Evolutionary conservation across 2,888 invertebrate species (phyloP), one percentile per base, ranked within the genome.

Genomic region (Drosophila maculinotata): DNA sequence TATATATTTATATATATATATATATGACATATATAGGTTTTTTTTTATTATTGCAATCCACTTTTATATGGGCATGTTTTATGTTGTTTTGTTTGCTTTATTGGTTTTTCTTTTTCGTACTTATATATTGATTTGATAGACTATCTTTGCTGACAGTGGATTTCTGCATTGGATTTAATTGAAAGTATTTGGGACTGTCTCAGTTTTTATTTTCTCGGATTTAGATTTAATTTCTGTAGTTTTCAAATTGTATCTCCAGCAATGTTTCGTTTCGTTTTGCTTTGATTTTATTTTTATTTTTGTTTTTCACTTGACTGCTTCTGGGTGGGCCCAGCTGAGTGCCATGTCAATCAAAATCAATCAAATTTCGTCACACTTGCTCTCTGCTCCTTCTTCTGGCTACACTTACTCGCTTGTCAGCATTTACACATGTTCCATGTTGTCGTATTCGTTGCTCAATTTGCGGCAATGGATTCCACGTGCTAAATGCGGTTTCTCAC

Each of bases 331-430:
- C 28, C 41, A 54, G 51, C 35, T 47, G 53, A 76, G 72, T 71
- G 59, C 57, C 42, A 7, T 59, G 72, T 87, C 87, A 88, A 88
- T 87, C 87, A 88, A 87, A 83, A 87, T 88, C 87, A 87, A 85
- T 88, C 87, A 87, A 74, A 78, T 75, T 67, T 45, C 59, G 52
- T 47, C 62, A 65, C 58, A 69, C 75, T 52, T 45, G 39, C 26
- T 44, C 42, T 31, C 9, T 47, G 35, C 47, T 41, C 49, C 30
- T 23, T 33, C 17, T 8, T 14, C 30, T 38, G 10, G 33, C 35
- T 26, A n/a, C 59, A 58, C 54, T 65, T 48, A 59, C 54, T 66
- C 60, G 65, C 76, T 59, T 62, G 74, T 84, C 78, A 73, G 69
- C 79, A 63, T 68, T 70, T 79, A 79, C 82, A 81, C 85, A 72